phyloP scores from a whole-genome alignment of 2,888 invertebrate genomes.

The Eudasyphora cyanicolor region DNA sequence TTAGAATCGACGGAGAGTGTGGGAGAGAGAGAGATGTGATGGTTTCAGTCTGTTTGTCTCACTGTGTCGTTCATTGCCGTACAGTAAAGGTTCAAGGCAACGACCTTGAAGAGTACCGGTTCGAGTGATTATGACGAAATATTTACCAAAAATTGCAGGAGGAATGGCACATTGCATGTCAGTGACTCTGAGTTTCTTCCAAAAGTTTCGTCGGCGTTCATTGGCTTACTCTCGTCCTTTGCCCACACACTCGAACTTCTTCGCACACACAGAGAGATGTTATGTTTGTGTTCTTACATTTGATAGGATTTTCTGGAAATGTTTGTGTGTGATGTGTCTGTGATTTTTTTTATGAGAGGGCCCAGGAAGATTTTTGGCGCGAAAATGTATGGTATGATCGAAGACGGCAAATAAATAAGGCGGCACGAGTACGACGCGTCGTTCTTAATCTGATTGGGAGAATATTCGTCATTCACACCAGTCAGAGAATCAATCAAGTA shows the following conservation, averaged over 20 bases:
- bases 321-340: background rate
- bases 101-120: conserved; percentile 20
- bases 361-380: background rate
- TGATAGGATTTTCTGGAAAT: too few species aligned
- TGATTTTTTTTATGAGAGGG: background rate
- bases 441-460: background rate
- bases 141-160: background rate
- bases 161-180: conserved; percentile 19
- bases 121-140: conserved; percentile 17
- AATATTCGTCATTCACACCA: background rate
- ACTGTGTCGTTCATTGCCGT: background rate
- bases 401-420: background rate
- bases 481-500: background rate
- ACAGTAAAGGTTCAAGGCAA: background rate
- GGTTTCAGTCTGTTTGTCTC: background rate
- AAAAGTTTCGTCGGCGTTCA: background rate
- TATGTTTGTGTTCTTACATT: too few species aligned
- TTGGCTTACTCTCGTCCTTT: background rate
- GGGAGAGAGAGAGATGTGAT: background rate
- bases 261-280: too few species aligned
- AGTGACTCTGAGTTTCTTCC: conserved; percentile 3
- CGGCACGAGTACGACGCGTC: background rate
- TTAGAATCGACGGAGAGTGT: background rate
- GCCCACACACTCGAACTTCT: background rate
- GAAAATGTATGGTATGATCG: background rate